Conservation (phyloP, 2,888 invertebrate genomes). For the Pollenia angustigena region DNA sequence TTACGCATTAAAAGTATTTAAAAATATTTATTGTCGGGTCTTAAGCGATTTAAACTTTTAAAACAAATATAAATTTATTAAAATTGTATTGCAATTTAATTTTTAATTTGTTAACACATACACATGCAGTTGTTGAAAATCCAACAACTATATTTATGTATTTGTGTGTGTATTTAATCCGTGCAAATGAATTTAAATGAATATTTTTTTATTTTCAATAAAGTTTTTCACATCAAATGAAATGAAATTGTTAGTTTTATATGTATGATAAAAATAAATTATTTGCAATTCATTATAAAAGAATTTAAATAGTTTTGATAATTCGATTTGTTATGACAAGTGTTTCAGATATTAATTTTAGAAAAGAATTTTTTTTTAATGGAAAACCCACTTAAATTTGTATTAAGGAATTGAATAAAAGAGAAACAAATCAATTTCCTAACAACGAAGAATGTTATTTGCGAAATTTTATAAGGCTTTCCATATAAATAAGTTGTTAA, state of each 20-base stretch:
- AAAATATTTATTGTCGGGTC: slow-evolving; percentile 10
- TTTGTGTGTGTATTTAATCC: not conserved
- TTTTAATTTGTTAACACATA: not conserved
- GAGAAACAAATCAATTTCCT: no score
- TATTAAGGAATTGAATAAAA: not conserved
- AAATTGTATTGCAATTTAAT: not conserved
- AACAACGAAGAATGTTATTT: no score
- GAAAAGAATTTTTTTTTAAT: not conserved
- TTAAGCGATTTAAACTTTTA: slow-evolving; percentile 20
- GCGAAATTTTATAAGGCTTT: no score
- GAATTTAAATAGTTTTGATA: slow-evolving; percentile 21
- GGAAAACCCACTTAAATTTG: not conserved
- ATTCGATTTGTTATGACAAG: slow-evolving; percentile 32
- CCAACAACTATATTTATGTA: slow-evolving; percentile 3
- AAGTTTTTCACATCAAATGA: not conserved
- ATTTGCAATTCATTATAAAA: slow-evolving; percentile 13
- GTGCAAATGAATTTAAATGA: not conserved
- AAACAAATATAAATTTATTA: not conserved
- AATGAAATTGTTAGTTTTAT: slow-evolving; percentile 14
- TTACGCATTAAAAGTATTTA: not conserved
- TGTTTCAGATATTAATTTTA: not conserved
- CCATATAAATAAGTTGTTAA: no score
- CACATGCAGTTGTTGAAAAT: not conserved
- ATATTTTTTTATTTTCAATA: slow-evolving; percentile 12
- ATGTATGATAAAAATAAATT: slow-evolving; percentile 34